phyloP scores from a whole-genome alignment of 2,888 invertebrate genomes.

The Yponomeuta evonymella region DNA sequence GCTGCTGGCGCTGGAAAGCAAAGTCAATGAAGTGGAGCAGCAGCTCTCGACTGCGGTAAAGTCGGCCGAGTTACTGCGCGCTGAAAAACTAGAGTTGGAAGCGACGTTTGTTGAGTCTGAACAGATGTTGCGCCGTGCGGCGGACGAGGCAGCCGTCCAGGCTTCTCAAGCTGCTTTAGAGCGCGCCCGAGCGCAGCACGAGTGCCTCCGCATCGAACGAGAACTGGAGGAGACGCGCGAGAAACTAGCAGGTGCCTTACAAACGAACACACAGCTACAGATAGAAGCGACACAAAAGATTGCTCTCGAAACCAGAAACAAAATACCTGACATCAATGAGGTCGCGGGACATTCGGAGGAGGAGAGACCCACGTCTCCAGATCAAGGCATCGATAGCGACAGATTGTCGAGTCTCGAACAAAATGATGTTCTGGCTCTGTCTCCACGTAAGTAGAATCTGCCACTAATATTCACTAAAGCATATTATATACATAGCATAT shows the following conservation, averaged over 20 bases:
- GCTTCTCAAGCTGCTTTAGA: conserved; percentile 85
- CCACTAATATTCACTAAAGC: background rate
- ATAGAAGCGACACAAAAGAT: conserved; percentile 65
- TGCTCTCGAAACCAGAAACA: conserved; percentile 33
- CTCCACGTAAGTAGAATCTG: conserved; percentile 57
- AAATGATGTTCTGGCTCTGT: conserved; percentile 61
- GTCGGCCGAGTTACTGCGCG: conserved; percentile 46
- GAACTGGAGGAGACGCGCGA: conserved; percentile 76
- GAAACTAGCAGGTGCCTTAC: conserved; percentile 50
- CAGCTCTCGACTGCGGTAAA: conserved; percentile 43
- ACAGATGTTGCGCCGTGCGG: conserved; percentile 77
- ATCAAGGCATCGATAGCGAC: conserved; percentile 93
- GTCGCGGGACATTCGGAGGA: conserved; percentile 46
- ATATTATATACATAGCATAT: no score
- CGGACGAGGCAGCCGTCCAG: conserved; percentile 83
- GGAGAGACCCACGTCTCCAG: conserved; percentile 81
- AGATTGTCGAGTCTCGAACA: conserved; percentile 79
- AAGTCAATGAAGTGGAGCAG: conserved; percentile 49
- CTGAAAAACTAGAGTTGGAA: conserved; percentile 60
- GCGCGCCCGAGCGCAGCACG: conserved; percentile 83
- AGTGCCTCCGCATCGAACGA: conserved; percentile 80
- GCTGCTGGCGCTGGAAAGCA: conserved; percentile 38
- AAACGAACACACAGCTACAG: conserved; percentile 55
- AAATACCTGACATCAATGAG: conserved; percentile 47
- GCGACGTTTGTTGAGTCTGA: conserved; percentile 65